Evolutionary conservation across 2,888 invertebrate species (phyloP).

Genomic region (Listrodromus nycthemerus): DNA sequence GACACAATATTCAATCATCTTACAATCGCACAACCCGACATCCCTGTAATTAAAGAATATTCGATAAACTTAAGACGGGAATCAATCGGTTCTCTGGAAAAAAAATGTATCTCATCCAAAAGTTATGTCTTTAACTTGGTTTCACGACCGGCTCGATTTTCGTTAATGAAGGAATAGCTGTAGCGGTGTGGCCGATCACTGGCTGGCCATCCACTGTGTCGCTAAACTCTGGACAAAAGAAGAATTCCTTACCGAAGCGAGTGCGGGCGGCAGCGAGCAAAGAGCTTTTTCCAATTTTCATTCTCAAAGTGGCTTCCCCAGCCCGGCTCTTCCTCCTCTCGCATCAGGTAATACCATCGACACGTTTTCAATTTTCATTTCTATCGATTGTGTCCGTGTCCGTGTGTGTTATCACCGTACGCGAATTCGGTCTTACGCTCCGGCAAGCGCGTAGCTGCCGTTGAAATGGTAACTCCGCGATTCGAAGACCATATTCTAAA

Average conservation of each 20-base stretch:
- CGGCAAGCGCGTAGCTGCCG: not conserved
- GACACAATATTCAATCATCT: not conserved
- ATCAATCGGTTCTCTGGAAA: not conserved
- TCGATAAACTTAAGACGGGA: not conserved
- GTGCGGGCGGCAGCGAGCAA: not conserved
- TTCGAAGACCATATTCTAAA: slow-evolving; percentile 25
- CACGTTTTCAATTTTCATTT: slow-evolving; percentile 64
- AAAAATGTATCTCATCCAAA: not conserved
- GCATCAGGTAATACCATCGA: slow-evolving; percentile 59
- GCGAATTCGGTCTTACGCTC: slow-evolving; percentile 10
- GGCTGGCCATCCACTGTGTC: not conserved
- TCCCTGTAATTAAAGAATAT: not conserved
- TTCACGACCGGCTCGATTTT: not conserved
- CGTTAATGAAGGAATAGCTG: not conserved
- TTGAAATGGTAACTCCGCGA: slow-evolving; percentile 38
- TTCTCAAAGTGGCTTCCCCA: slow-evolving; percentile 46
- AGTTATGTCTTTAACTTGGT: not conserved
- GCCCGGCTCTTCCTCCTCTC: not conserved
- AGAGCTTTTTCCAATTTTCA: slow-evolving; percentile 59
- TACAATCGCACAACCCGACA: not conserved
- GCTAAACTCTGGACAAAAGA: not conserved
- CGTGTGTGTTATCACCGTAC: slow-evolving; percentile 37
- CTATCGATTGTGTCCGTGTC: slow-evolving; percentile 21
- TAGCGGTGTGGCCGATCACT: not conserved
- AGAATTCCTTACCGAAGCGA: slow-evolving; percentile 19